phyloP scores from a whole-genome alignment of 2,888 invertebrate genomes.

The Lasioglossum figueresi region DNA sequence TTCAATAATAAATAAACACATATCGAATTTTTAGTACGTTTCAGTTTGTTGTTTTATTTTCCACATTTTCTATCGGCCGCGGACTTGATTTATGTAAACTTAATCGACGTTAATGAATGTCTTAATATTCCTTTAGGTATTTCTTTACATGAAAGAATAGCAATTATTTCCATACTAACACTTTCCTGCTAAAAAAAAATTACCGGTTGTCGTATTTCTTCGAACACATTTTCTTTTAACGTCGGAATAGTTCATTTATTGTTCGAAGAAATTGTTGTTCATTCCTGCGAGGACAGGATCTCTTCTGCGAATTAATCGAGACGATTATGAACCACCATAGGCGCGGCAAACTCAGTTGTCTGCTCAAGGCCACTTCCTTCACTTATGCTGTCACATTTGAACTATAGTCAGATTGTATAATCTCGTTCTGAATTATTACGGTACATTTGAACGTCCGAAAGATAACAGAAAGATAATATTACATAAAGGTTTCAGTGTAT shows the following conservation, averaged over 20 bases:
- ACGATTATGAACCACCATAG: not conserved
- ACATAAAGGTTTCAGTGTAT: not conserved
- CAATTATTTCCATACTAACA: not conserved
- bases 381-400: not conserved
- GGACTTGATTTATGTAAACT: not conserved
- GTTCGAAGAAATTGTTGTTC: not conserved
- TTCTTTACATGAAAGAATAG: not conserved
- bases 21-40: constrained; percentile 12
- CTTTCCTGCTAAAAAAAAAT: not conserved
- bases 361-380: not conserved
- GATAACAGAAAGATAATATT: not conserved
- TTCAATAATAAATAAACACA: constrained; percentile 13
- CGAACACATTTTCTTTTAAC: not conserved
- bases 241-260: not conserved
- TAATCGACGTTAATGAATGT: not conserved
- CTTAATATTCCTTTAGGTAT: not conserved
- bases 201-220: not conserved
- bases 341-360: not conserved
- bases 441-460: not conserved
- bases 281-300: not conserved
- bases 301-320: not conserved
- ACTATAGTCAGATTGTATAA: not conserved
- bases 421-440: not conserved
- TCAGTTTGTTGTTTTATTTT: not conserved
- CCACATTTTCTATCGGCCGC: not conserved